Base-by-base conservation (phyloP, 2,113 vertebrate genomes). In the Oryzias melastigma region DNA sequence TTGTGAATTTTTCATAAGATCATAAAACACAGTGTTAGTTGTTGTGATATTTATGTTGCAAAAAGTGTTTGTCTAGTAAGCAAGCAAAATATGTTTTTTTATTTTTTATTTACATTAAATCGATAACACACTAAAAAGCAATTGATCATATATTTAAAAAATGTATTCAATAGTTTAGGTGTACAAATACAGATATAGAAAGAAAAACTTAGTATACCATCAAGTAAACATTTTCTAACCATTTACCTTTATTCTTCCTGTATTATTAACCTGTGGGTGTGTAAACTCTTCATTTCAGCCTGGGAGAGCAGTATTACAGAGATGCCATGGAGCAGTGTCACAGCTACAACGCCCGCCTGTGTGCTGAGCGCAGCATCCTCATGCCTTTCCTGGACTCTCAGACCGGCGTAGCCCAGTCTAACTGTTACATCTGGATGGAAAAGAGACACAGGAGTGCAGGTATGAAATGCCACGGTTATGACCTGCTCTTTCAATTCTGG, bases 341-440 rank as follows among this genome's bases (percentile, higher is more conserved):
- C 81, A 99, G 90, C 80, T 99, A 98, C 82, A 99, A 98, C 0
- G 96, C 97, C 35, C 92, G 96, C 16, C 89, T 99, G 14, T 99
- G 97, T 14, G 96, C 97, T 0, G 97, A 99, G 82, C 89, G 96
- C 46, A 98, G 96, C 17, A 96, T 97, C 52, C 94, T 97, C 18
- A 93, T 98, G 85, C 97, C 97, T 1, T 99, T 99, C 88, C 83
- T 99, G 44, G 97, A 98, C 80, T 99, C 97, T 0, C 97, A 99
- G 85, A 99, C 97, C 0, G 96, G 97, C 0, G 97, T 99, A 4
- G 97, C 97, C 5, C 97, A 99, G 76, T 98, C 95, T 77, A 99
- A 99, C 89, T 99, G 97, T 83, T 99, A 99, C 68, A 99, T 99
- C 83, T 99, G 97, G 97, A 99, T 99, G 97, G 97, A 98, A 68